phyloP scores from a whole-genome alignment of 2,113 vertebrate genomes.

The Prunella fulvescens region DNA sequence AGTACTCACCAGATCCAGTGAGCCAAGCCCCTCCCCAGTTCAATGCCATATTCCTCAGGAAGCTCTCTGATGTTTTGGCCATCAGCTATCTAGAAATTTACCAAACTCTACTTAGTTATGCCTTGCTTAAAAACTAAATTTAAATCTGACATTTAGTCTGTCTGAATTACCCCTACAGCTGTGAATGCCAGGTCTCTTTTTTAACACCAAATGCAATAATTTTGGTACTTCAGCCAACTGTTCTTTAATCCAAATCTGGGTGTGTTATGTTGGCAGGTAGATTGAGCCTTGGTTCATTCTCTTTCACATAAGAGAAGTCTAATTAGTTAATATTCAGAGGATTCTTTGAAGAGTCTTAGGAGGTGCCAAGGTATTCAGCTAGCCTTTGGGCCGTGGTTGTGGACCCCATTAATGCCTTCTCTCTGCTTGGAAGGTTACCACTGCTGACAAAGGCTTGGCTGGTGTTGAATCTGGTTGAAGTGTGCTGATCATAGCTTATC shows the following conservation, averaged over 20 bases:
- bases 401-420: not conserved
- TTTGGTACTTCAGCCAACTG: not conserved
- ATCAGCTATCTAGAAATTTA: not conserved
- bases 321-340: not conserved
- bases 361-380: not conserved
- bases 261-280: not conserved
- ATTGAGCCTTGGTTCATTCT: not conserved
- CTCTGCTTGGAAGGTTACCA: not conserved
- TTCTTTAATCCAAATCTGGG: not conserved
- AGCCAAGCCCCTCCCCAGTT: not conserved
- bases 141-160: not conserved
- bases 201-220: not conserved
- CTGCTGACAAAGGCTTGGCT: conserved; percentile 45
- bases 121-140: not conserved
- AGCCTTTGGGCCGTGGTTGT: not conserved
- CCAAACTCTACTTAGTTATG: not conserved
- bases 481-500: conserved; percentile 41
- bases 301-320: not conserved
- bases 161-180: not conserved
- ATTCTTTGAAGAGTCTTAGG: not conserved
- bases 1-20: not conserved
- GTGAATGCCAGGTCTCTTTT: not conserved
- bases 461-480: conserved; percentile 1
- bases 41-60: not conserved
- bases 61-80: not conserved